A percentile compares a stretch with the other conserved stretches of the same genome.
phyloP scores from a whole-genome alignment of 2,888 invertebrate genomes.

The Campoletis raptor region DNA sequence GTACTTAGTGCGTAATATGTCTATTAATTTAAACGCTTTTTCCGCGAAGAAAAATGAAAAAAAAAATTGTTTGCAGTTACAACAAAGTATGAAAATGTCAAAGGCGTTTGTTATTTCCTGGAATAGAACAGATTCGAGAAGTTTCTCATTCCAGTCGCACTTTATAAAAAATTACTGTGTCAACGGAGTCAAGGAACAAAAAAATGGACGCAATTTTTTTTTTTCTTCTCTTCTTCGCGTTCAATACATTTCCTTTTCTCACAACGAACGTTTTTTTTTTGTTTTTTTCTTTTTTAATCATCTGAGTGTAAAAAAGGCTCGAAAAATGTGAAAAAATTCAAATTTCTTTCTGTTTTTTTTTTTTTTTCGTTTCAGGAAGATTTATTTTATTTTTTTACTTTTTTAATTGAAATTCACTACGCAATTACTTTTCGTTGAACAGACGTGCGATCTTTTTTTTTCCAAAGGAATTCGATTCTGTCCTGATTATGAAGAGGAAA shows the following conservation, averaged over 20 bases:
- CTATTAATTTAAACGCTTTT: background rate
- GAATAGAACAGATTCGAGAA: slow-evolving; percentile 30
- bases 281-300: background rate
- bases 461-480: background rate
- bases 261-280: slow-evolving; percentile 12
- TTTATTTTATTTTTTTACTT: background rate
- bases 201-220: slow-evolving; percentile 12
- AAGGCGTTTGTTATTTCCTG: slow-evolving; percentile 10
- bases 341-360: background rate
- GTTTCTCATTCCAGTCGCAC: slow-evolving; percentile 2
- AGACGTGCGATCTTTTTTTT: background rate
- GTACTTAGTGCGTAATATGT: background rate
- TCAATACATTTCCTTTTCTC: background rate
- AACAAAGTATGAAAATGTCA: slow-evolving; percentile 19
- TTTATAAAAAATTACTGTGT: slow-evolving; percentile 21
- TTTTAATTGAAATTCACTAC: background rate
- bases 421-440: background rate
- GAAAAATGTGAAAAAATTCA: background rate
- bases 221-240: background rate
- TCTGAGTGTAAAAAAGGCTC: background rate
- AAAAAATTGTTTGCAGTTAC: background rate
- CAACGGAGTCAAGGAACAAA: slow-evolving; percentile 43
- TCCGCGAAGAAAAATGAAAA: background rate
- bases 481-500: background rate
- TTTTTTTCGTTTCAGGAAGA: background rate